Evolutionary conservation across 2,797 vertebrate genomes (phyloP).

Genomic region (Channa striata): DNA sequence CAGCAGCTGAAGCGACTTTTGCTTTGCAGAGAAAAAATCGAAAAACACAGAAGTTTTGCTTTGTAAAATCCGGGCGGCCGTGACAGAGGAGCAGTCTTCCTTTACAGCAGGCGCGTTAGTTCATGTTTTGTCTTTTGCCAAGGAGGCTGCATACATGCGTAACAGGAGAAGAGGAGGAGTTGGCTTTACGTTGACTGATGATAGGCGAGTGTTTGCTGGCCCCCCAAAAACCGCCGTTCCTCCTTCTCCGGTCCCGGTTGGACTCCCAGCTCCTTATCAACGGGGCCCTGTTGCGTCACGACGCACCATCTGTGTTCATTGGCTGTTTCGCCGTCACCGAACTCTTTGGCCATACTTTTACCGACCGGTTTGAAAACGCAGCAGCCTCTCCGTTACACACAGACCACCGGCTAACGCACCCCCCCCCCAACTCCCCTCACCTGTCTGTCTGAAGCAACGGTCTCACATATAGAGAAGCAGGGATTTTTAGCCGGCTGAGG

Average conservation of each 20-base stretch:
- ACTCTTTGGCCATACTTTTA: slow-evolving; percentile 77
- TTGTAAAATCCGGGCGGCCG: slow-evolving; percentile 66
- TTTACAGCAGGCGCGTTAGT: slow-evolving; percentile 59
- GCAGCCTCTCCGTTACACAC: slow-evolving; percentile 35
- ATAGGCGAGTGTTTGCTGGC: slow-evolving; percentile 78
- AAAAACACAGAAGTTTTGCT: slow-evolving; percentile 25
- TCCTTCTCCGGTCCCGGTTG: slow-evolving; percentile 87
- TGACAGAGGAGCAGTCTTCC: slow-evolving; percentile 69
- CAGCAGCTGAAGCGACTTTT: slow-evolving; percentile 52
- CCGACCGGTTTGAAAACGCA: slow-evolving; percentile 53
- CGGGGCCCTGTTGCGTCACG: slow-evolving; percentile 92
- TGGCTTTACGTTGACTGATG: slow-evolving; percentile 81
- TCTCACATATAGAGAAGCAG: slow-evolving; percentile 14
- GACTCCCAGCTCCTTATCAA: slow-evolving; percentile 97
- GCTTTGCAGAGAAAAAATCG: slow-evolving; percentile 28
- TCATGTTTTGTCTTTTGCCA: slow-evolving; percentile 72
- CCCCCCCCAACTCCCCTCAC: not conserved
- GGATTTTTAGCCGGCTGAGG: slow-evolving; percentile 8
- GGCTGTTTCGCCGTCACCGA: slow-evolving; percentile 84
- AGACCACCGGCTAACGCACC: slow-evolving; percentile 14
- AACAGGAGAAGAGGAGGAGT: slow-evolving; percentile 85
- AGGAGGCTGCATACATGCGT: slow-evolving; percentile 76
- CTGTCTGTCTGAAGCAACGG: slow-evolving; percentile 18
- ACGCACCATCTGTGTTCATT: slow-evolving; percentile 88
- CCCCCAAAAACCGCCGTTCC: slow-evolving; percentile 79